Base-by-base conservation (phyloP, 2,888 invertebrate species). In the Aromia moschata region DNA sequence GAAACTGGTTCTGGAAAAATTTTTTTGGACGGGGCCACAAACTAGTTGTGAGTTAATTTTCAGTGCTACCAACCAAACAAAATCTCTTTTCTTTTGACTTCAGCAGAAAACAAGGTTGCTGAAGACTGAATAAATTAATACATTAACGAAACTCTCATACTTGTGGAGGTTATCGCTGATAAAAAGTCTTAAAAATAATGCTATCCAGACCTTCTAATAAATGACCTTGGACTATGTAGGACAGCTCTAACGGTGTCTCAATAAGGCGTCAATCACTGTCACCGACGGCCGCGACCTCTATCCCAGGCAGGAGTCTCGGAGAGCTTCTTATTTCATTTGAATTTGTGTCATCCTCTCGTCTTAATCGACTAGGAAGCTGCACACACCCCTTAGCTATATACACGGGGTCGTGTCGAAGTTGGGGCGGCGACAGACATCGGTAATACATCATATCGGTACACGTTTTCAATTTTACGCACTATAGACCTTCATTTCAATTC, bases 401-500 rank as follows among this genome's bases (percentile, higher is more conserved):
- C n/a, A 56, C 46, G 51, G 60, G 57, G 60, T 60, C 60, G 52
- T 63, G 57, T 55, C 16, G 45, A 30, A 55, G n/a, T n/a, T n/a
- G n/a, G 58, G 61, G 63, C 56, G 60, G 57, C 57, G 51, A 51
- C 56, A 68, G 64, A 66, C 67, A 64, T 67, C 58, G 68, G 64
- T 65, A 68, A 74, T 74, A 70, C 71, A 70, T 74, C 75, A 74
- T 74, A 73, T 72, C 72, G 62, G 68, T 72, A 67, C 69, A 72
- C 71, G 70, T 73, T 75, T 75, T 74, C 76, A 76, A 76, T 76
- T 76, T 76, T 74, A 74, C 76, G 76, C 73, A 70, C 72, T 70
- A 70, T 67, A 70, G 70, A 71, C 65, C 65, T 65, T 69, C 72
- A 68, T 71, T 72, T 71, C 71, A 70, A 71, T 73, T 69, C 68